Conservation (phyloP, 2,888 invertebrate genomes). For the Diabrotica balteata region DNA sequence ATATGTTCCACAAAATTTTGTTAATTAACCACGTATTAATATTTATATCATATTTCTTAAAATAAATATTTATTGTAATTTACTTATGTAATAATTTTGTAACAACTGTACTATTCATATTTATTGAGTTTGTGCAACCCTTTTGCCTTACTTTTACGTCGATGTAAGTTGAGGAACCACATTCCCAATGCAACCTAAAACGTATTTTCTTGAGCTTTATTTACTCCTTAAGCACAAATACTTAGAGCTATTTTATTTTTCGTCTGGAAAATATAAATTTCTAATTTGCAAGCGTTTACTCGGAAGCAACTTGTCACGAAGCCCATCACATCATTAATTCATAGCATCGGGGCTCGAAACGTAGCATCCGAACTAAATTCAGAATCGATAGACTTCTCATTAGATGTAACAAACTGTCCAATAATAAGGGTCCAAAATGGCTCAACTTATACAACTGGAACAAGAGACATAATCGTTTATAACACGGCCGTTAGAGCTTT, state of each 20-base stretch:
- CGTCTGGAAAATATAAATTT: slow-evolving; percentile 3
- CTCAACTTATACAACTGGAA: slow-evolving; percentile 38
- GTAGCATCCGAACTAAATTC: slow-evolving; percentile 24
- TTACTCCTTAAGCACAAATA: too few species aligned
- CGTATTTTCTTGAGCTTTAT: too few species aligned
- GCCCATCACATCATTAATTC: slow-evolving; percentile 21
- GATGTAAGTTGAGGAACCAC: too few species aligned
- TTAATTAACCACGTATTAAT: too few species aligned
- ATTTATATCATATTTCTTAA: too few species aligned
- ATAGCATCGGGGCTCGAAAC: slow-evolving; percentile 8
- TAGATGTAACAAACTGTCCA: slow-evolving; percentile 34
- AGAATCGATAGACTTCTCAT: slow-evolving; percentile 37
- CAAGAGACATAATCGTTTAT: slow-evolving; percentile 43
- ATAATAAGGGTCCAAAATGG: slow-evolving; percentile 35
- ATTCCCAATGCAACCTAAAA: too few species aligned
- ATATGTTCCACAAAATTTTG: too few species aligned
- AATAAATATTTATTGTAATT: too few species aligned
- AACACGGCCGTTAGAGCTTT: slow-evolving; percentile 34
- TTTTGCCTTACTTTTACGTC: too few species aligned
- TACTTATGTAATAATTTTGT: too few species aligned
- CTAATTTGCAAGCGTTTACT: slow-evolving; percentile 1
- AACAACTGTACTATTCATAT: too few species aligned
- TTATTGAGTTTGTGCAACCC: too few species aligned
- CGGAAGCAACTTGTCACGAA: slow-evolving; percentile 7
- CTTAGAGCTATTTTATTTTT: background rate